Conservation (phyloP, 2,113 vertebrate species). For the Siphamia tubifer region DNA sequence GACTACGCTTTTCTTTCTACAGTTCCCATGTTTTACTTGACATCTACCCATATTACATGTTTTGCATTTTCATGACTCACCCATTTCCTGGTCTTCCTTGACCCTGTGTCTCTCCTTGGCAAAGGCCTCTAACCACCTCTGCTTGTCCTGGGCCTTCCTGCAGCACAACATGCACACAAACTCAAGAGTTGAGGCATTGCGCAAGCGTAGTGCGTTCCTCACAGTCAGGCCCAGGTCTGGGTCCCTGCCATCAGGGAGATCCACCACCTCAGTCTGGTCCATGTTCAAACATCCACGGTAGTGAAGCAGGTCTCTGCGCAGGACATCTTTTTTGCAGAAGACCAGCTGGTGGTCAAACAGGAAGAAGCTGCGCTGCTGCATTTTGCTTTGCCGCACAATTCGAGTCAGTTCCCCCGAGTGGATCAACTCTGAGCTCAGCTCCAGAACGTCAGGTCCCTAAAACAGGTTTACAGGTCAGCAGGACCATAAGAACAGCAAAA, state of each 20-base stretch:
- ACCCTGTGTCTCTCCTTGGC: constrained; percentile 87
- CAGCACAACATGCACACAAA: constrained; percentile 86
- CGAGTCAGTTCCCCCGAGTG: constrained; percentile 93
- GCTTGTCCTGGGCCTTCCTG: constrained; percentile 91
- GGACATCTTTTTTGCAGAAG: constrained; percentile 95
- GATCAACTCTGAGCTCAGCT: constrained; percentile 93
- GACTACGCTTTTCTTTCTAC: not conserved
- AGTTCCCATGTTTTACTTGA: constrained; percentile 1
- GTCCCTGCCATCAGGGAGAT: constrained; percentile 88
- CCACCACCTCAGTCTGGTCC: constrained; percentile 84
- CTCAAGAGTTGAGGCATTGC: constrained; percentile 83
- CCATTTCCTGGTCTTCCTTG: constrained; percentile 93
- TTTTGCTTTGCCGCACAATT: constrained; percentile 87
- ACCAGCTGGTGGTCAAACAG: constrained; percentile 98
- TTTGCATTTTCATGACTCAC: constrained; percentile 75
- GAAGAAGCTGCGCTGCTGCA: constrained; percentile 95
- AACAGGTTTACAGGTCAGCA: not conserved
- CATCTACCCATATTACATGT: constrained; percentile 12
- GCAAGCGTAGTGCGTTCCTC: constrained; percentile 89
- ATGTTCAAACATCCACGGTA: constrained; percentile 90
- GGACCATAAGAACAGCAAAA: not conserved
- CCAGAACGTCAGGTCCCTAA: constrained; percentile 90
- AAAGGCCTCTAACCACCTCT: constrained; percentile 89
- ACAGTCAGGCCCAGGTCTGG: constrained; percentile 84
- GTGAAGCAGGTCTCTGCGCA: constrained; percentile 93